Conservation (phyloP, 2,113 vertebrate species). For the Podarcis cretensis region DNA sequence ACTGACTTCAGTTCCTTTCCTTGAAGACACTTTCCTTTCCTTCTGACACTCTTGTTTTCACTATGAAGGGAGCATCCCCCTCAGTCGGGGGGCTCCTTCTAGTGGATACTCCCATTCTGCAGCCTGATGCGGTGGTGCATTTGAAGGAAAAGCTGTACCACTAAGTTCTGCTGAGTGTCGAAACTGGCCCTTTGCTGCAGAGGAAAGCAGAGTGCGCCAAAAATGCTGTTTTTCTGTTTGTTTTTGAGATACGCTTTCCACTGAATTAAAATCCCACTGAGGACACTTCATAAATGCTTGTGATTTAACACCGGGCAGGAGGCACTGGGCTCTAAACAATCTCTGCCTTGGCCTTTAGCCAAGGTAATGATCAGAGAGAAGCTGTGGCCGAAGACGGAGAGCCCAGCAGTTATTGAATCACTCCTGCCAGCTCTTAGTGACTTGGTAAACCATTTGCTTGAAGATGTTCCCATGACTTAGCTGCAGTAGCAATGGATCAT, state of each 20-base stretch:
- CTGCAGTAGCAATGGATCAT: neutral
- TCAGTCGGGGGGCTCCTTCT: too few species aligned
- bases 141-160: neutral
- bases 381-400: neutral
- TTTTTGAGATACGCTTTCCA: neutral
- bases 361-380: neutral
- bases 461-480: neutral
- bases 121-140: neutral
- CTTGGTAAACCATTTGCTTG: neutral
- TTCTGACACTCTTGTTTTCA: neutral
- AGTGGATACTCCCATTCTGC: too few species aligned
- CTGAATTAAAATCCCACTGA: slow-evolving; percentile 32
- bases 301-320: slow-evolving; percentile 10
- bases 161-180: neutral
- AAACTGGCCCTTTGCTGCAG: neutral
- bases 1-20: neutral
- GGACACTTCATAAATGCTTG: slow-evolving; percentile 14
- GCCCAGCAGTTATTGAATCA: slow-evolving; percentile 2
- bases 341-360: neutral
- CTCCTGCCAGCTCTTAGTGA: neutral
- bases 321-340: neutral
- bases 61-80: neutral
- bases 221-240: neutral
- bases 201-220: slow-evolving; percentile 17
- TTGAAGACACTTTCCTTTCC: neutral